Conservation (phyloP, 2,113 vertebrate genomes). For the Ameiurus melas region DNA sequence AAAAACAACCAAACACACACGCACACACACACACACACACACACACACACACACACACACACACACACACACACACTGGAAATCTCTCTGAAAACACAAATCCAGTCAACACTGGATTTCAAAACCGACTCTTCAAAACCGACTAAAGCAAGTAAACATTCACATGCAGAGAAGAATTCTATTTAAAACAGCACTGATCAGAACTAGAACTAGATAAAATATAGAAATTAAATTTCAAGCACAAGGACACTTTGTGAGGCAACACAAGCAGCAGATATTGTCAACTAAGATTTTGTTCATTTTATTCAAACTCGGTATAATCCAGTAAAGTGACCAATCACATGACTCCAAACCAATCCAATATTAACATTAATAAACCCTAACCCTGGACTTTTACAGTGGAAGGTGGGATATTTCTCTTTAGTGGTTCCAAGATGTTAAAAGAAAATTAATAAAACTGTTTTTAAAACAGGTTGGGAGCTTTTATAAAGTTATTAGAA, state of each 20-base stretch:
- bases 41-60: background rate
- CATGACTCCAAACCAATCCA: too few relatives aligned
- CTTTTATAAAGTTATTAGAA: background rate
- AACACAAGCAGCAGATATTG: too few relatives aligned
- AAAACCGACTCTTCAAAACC: background rate
- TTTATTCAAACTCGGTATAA: too few relatives aligned
- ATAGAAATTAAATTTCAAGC: too few relatives aligned
- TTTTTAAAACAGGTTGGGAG: background rate
- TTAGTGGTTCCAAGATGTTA: background rate
- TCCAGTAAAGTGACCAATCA: too few relatives aligned
- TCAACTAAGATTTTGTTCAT: too few relatives aligned
- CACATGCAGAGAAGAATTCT: background rate
- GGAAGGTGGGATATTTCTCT: background rate
- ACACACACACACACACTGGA: too few relatives aligned
- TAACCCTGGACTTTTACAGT: background rate
- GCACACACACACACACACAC: background rate
- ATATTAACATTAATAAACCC: too few relatives aligned
- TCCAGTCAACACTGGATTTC: background rate
- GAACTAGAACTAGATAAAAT: too few relatives aligned
- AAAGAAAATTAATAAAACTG: background rate
- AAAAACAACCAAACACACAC: slow-evolving; percentile 2
- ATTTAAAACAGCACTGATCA: too few relatives aligned
- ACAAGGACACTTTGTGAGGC: too few relatives aligned
- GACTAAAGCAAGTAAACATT: background rate
- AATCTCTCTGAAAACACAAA: background rate